Conservation (phyloP, 2,888 invertebrate species). For the Heliconius sara region DNA sequence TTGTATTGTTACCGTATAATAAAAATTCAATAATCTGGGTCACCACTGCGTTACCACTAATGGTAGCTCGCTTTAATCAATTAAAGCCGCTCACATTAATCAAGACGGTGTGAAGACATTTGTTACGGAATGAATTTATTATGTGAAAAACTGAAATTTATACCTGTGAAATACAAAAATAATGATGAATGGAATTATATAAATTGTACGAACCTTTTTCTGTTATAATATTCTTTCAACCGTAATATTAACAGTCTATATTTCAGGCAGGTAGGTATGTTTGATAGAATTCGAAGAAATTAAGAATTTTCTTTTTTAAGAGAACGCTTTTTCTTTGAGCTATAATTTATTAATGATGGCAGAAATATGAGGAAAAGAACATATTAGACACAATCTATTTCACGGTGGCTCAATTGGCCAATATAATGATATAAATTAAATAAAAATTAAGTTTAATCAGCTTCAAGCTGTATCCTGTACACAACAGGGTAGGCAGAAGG, state of each 20-base stretch:
- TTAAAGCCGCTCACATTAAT: slow-evolving; percentile 42
- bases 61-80: slow-evolving; percentile 43
- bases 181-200: neutral
- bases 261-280: neutral
- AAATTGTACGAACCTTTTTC: slow-evolving; percentile 4
- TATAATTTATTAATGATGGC: neutral
- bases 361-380: neutral
- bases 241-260: slow-evolving; percentile 2
- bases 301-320: neutral
- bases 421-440: too few species aligned
- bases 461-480: too few species aligned
- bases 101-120: slow-evolving; percentile 40
- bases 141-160: neutral
- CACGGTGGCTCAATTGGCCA: neutral
- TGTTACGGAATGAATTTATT: slow-evolving; percentile 16
- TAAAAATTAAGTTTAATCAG: too few species aligned
- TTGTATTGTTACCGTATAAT: slow-evolving; percentile 29
- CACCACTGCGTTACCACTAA: slow-evolving; percentile 37
- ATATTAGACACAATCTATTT: neutral
- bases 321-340: neutral
- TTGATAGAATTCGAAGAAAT: neutral
- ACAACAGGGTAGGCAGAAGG: too few species aligned
- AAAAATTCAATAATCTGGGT: slow-evolving; percentile 38
- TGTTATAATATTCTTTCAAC: neutral
- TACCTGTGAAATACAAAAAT: neutral